These are phyloP conservation scores for Onychorhynchus coronatus DNA, from an alignment of 2,113 vertebrate genomes.

Conservation along the genomic window DNA sequence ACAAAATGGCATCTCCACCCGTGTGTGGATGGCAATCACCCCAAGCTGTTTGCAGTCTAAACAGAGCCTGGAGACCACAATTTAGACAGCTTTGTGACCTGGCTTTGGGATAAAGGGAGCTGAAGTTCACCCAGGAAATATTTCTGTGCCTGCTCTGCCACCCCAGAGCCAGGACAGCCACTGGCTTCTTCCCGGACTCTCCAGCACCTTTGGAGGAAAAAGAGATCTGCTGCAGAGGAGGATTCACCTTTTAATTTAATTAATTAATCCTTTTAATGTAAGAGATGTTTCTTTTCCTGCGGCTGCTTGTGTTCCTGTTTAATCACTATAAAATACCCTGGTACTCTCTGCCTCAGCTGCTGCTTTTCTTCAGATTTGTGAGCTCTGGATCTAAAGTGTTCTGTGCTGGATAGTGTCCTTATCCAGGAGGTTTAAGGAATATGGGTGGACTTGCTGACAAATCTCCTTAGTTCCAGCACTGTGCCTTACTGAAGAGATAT, in stretches of 20 bases:
- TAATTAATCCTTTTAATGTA: not conserved
- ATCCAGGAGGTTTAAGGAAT: not conserved
- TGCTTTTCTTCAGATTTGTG: not conserved
- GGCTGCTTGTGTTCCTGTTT: not conserved
- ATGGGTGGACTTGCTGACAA: not conserved
- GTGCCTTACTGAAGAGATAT: not conserved
- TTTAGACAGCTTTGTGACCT: not conserved
- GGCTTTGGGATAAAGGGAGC: not conserved
- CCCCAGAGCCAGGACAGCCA: not conserved
- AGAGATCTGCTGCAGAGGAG: not conserved
- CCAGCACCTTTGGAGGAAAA: not conserved
- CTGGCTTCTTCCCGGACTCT: accelerated
- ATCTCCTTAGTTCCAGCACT: not conserved
- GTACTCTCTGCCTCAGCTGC: not conserved
- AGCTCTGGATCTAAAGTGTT: not conserved
- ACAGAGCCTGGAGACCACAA: not conserved
- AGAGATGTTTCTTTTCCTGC: not conserved
- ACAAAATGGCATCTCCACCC: not conserved
- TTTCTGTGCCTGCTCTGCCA: not conserved
- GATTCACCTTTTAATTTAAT: not conserved
- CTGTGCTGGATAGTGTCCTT: not conserved
- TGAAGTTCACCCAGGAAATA: not conserved
- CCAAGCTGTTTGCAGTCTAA: not conserved
- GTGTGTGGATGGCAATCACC: not conserved
- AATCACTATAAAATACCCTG: not conserved